Evolutionary conservation across 2,888 invertebrate species (phyloP).

Genomic region (Philereme vetulata): DNA sequence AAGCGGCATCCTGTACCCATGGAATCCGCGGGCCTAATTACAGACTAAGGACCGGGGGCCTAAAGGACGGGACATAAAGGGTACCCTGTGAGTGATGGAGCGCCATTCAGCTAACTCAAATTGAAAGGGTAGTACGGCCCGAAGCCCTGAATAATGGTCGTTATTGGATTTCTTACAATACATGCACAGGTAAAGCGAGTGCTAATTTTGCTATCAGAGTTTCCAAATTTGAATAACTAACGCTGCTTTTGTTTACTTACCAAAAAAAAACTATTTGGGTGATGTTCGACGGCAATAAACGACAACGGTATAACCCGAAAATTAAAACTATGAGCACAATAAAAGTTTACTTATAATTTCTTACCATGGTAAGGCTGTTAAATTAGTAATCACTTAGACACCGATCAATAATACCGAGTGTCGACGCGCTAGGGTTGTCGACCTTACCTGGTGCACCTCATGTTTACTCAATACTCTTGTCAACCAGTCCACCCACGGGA

Average conservation of each 20-base stretch:
- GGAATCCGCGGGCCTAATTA: constrained; percentile 70
- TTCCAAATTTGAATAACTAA: too few relatives aligned
- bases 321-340: neutral
- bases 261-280: neutral
- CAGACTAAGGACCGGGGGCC: constrained; percentile 62
- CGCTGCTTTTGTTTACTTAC: too few relatives aligned
- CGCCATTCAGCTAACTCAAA: constrained; percentile 68
- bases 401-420: constrained; percentile 62
- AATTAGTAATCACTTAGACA: constrained; percentile 62
- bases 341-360: neutral
- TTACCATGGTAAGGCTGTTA: constrained; percentile 50
- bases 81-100: constrained; percentile 66
- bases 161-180: constrained; percentile 65
- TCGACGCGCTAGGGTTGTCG: constrained; percentile 62
- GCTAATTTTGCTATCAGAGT: constrained; percentile 46
- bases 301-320: constrained; percentile 22
- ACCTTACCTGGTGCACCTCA: constrained; percentile 61
- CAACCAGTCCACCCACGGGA: constrained; percentile 79
- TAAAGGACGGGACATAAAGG: constrained; percentile 61
- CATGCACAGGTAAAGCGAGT: constrained; percentile 50
- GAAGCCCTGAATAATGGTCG: constrained; percentile 53
- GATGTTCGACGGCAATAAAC: neutral
- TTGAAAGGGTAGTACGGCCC: constrained; percentile 71
- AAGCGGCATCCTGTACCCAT: constrained; percentile 68
- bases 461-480: constrained; percentile 69